These are phyloP conservation scores for Platorchestia sp. DNA, from an alignment of 1,140 invertebrate genomes.

Conservation along the genomic window DNA sequence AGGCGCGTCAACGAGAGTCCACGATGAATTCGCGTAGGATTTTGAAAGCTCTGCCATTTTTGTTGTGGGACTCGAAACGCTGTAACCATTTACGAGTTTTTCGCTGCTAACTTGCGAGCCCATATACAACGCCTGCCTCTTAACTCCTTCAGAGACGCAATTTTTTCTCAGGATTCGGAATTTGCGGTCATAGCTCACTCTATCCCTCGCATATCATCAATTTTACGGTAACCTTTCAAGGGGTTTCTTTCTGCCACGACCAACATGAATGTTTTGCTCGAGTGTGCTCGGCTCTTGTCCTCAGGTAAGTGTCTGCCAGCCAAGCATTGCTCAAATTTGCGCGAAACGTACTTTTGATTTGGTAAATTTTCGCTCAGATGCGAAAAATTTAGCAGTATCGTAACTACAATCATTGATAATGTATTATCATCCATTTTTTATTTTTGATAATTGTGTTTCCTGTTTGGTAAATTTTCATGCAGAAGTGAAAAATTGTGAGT, in stretches of 20 bases:
- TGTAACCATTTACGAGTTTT: conserved; percentile 54
- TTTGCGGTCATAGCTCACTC: conserved; percentile 55
- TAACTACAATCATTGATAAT: no score
- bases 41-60: conserved; percentile 32
- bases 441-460: no score
- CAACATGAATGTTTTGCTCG: not conserved
- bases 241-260: conserved; percentile 13
- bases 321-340: no score
- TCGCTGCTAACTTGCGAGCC: conserved; percentile 46
- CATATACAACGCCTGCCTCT: conserved; percentile 48
- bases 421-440: no score
- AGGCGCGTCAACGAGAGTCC: conserved; percentile 22
- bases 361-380: not conserved
- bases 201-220: conserved; percentile 53
- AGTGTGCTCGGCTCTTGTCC: not conserved
- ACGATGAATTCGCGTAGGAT: conserved; percentile 15
- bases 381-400: no score
- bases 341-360: no score
- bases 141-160: conserved; percentile 47
- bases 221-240: conserved; percentile 47
- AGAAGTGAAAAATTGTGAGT: not conserved
- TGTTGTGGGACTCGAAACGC: conserved; percentile 48
- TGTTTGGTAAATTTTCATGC: not conserved
- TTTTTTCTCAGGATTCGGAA: conserved; percentile 32
- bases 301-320: not conserved